Base-by-base conservation (phyloP, 2,888 invertebrate genomes). In the Idaea aversata region DNA sequence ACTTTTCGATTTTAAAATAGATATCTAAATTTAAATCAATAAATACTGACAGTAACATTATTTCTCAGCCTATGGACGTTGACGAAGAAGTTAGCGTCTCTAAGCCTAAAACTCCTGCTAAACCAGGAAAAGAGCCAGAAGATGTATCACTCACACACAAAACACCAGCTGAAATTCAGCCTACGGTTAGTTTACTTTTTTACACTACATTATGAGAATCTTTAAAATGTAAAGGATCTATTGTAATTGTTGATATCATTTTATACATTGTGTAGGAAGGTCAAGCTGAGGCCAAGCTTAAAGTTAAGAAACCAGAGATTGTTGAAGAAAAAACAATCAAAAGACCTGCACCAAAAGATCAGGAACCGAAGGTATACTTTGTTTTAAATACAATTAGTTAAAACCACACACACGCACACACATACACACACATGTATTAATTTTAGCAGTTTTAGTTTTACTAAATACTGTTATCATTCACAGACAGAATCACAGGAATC, bases 81-180 rank as follows among this genome's bases (percentile, higher is more conserved):
- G 87, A 92, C 82, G 82, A 94, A 93, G 91, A 80, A 70, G 81
- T 91, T 70, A 91, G 83, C 72, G 67, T 93, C 58, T 82, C 86
- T 64, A 90, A 90, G 71, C 92, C 91, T 57, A 92, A 89, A 74
- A 67, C 83, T 68, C 87, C 88, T 60, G 82, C 74, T 58, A 91
- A 90, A 70, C 90, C 91, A 75, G 91, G 84, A 66, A 79, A 88
- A 70, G 85, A 88, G 74, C 92, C 93, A 63, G 93, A 92, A 79
- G 89, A 91, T 1, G 92, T 91, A 70, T 88, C 90, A 63, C 87
- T 91, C 58, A 91, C 91, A 83, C 93, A 93, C 76, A 93, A 90
- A 86, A 92, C 91, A 79, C 92, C 92, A 34, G 87, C 92, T 65
- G 89, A 92, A 76, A 90, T 84, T 65, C 88, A 80, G 73, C 92